Evolutionary conservation across 2,113 vertebrate species (phyloP).

Genomic region (Narcine bancroftii): DNA sequence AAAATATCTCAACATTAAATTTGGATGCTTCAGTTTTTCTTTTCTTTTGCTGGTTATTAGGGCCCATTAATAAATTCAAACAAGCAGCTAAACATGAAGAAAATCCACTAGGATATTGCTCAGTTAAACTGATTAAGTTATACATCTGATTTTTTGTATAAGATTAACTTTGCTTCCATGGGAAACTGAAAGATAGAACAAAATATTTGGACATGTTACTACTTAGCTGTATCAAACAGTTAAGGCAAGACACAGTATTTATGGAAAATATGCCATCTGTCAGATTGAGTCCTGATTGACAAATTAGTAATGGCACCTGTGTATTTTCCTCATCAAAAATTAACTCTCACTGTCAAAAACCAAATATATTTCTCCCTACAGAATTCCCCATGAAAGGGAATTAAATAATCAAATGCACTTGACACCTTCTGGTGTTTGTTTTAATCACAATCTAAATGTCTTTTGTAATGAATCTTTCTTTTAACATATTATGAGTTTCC

Average conservation of each 20-base stretch:
- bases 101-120: background rate
- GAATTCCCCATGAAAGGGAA: background rate
- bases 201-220: background rate
- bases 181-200: background rate
- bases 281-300: background rate
- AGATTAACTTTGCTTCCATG: background rate
- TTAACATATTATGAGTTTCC: background rate
- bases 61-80: background rate
- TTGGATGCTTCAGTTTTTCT: background rate
- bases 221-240: background rate
- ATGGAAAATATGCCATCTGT: slow-evolving; percentile 27
- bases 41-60: background rate
- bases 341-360: background rate
- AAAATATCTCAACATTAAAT: background rate
- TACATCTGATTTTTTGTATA: background rate
- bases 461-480: background rate
- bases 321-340: slow-evolving; percentile 5
- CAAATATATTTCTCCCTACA: slow-evolving; percentile 9
- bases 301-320: slow-evolving; percentile 4
- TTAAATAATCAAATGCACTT: background rate
- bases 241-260: background rate
- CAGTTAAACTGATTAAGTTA: background rate
- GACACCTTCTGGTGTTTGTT: slow-evolving; percentile 9
- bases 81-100: background rate
- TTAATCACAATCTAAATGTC: background rate